Base-by-base conservation (phyloP, 2,113 vertebrate genomes). In the Romanogobio albipinnatus region DNA sequence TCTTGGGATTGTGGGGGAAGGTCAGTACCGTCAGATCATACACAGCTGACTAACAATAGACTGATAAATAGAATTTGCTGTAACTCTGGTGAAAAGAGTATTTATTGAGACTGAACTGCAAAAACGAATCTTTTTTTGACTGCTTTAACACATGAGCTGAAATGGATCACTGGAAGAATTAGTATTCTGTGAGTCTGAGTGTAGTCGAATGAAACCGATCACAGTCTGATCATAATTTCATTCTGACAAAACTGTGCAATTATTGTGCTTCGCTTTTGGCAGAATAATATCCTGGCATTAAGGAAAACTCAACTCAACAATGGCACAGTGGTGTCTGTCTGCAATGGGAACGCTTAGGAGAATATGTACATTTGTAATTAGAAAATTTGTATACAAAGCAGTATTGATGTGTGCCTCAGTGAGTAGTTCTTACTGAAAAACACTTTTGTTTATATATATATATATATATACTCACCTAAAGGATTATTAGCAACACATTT, bases 1-100 rank as follows among this genome's bases (percentile, higher is more conserved):
- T 95, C 98, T 99, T 97, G 98, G 98, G 93, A 97, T 99, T 94
- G 98, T 99, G 93, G 98, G 98, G 96, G 98, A 99, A 99, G 98
- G 98, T 99, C 94, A 96, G 98, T 90, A 1, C 3, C 0, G 6
- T 80, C 43, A 51, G 14, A 43, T 5, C 4, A 62, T 11, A 62
- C 59, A 10, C 26, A 5, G 26, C 61, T 62, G 61, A 39, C 61
- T 62, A 5, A 26, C 14, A 64, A 26, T 29, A 64, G 24, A 26
- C 61, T 64, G 26, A 29, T 13, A 62, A 62, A n/a, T n/a, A n/a
- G n/a, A n/a, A 36, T 24, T 62, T 26, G 10, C 59, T 26, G 59
- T 26, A 26, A 64, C 11, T 62, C 24, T 2, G n/a, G 59, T 3
- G 1, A 24, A n/a, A 11, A 26, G 10, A 24, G 4, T 10, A 14